These are phyloP conservation scores for Xestobium rufovillosum DNA, from an alignment of 2,888 invertebrate species.

Conservation along the genomic window DNA sequence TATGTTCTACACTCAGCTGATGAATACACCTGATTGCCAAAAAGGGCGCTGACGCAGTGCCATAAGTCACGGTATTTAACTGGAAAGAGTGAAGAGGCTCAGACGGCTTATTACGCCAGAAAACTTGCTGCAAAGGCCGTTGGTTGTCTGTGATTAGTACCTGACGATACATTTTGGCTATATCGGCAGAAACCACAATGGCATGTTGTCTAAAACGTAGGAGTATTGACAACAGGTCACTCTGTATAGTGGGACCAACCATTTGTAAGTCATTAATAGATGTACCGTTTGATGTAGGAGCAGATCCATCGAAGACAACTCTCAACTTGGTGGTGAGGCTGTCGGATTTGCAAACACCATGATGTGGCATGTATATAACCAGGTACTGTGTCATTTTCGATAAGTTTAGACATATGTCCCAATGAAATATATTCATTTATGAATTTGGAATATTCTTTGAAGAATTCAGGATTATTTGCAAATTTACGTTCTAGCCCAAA, in stretches of 20 bases:
- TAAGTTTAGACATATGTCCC: not conserved
- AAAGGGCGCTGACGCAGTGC: slow-evolving; percentile 19
- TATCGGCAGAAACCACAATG: slow-evolving; percentile 19
- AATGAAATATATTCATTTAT: not conserved
- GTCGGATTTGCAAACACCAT: slow-evolving; percentile 11
- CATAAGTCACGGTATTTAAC: slow-evolving; percentile 22
- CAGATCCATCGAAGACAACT: slow-evolving; percentile 19
- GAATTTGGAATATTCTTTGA: not conserved
- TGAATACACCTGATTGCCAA: slow-evolving; percentile 19
- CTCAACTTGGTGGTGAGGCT: slow-evolving; percentile 12
- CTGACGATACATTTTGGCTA: slow-evolving; percentile 24
- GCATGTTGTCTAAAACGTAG: slow-evolving; percentile 17
- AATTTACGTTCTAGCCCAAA: not conserved
- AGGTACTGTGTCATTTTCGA: not conserved
- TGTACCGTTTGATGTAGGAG: slow-evolving; percentile 6
- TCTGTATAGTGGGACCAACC: slow-evolving; percentile 17
- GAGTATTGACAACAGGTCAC: slow-evolving; percentile 21
- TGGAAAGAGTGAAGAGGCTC: slow-evolving; percentile 14
- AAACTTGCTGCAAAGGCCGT: slow-evolving; percentile 19
- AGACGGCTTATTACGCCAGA: slow-evolving; percentile 17
- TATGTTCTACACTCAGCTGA: slow-evolving; percentile 18
- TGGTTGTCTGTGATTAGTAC: slow-evolving; percentile 16
- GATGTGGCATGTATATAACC: slow-evolving; percentile 13
- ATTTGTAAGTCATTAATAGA: slow-evolving; percentile 14
- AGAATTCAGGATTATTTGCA: not conserved